phyloP scores from a whole-genome alignment of 2,797 vertebrate genomes.

The Betta splendens region DNA sequence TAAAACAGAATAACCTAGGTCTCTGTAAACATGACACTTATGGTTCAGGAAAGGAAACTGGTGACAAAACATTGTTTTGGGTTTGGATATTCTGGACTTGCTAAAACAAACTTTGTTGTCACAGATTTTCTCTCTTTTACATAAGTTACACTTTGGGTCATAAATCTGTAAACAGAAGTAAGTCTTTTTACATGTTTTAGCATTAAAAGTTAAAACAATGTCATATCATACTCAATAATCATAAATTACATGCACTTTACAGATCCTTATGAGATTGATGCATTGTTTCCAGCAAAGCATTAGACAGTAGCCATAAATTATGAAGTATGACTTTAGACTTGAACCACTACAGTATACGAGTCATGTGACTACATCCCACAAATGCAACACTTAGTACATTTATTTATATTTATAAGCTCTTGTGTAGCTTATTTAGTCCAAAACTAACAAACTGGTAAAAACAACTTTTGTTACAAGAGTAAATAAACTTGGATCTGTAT shows the following conservation, averaged over 20 bases:
- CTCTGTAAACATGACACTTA: constrained; percentile 34
- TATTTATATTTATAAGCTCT: not conserved
- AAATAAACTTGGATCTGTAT: not conserved
- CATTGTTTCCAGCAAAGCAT: not conserved
- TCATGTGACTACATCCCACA: not conserved
- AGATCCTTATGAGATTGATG: not conserved
- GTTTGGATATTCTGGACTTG: constrained; percentile 1
- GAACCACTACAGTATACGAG: not conserved
- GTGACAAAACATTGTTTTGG: not conserved
- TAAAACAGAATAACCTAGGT: constrained; percentile 60
- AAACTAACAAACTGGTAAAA: constrained; percentile 2
- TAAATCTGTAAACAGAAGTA: too few species aligned
- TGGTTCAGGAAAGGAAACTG: constrained; percentile 32
- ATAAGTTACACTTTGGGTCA: too few species aligned
- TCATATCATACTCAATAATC: not conserved
- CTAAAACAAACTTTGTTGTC: too few species aligned
- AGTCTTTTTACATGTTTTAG: too few species aligned
- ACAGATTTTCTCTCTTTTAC: too few species aligned
- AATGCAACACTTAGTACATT: too few species aligned
- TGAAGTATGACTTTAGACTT: not conserved
- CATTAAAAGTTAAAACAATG: not conserved
- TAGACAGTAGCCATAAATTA: not conserved
- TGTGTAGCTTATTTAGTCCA: not conserved
- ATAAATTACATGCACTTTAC: not conserved
- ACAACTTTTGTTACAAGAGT: constrained; percentile 5